phyloP scores from a whole-genome alignment of 2,113 vertebrate genomes.

The Paradoxurus hermaphroditus region DNA sequence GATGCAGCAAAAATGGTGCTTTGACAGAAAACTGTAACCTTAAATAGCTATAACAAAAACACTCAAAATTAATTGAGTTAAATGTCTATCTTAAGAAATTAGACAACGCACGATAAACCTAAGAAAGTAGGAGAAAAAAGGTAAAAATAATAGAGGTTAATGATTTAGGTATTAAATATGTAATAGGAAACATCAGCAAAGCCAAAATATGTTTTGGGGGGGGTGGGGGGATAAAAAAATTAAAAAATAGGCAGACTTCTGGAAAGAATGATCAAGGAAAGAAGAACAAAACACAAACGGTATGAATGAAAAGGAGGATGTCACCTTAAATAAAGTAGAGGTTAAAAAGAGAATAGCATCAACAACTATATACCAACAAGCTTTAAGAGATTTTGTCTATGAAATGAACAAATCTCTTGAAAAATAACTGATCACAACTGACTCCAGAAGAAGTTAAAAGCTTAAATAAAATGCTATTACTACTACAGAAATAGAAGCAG shows the following conservation, averaged over 20 bases:
- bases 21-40: background rate
- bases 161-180: slow-evolving; percentile 31
- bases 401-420: background rate
- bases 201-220: background rate
- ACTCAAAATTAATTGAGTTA: background rate
- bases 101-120: background rate
- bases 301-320: background rate
- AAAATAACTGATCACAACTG: background rate
- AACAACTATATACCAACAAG: background rate
- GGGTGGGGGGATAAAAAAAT: background rate
- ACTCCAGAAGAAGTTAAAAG: background rate
- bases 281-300: background rate
- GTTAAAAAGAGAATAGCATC: background rate
- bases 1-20: background rate
- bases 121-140: background rate
- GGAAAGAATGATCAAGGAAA: background rate
- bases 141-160: background rate
- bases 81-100: slow-evolving; percentile 4
- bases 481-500: background rate
- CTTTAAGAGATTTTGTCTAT: background rate
- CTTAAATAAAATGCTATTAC: background rate
- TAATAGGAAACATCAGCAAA: background rate
- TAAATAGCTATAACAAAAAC: background rate
- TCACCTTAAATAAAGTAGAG: background rate
- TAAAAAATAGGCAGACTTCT: background rate